Conservation (phyloP, 92 coral and sea anemone genomes). For the Isaurus tuberculatus region DNA sequence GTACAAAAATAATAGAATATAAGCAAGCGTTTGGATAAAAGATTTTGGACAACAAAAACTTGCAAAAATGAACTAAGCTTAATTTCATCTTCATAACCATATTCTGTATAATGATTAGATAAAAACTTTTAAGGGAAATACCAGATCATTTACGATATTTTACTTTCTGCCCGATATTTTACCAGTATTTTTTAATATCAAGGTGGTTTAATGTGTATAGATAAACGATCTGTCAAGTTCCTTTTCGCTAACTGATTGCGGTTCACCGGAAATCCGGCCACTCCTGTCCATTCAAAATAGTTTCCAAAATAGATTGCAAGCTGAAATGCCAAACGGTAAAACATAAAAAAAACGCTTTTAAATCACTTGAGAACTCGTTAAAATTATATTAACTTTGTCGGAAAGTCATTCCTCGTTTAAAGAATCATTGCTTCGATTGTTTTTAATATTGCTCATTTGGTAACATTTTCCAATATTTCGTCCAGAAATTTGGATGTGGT, state of each 20-base stretch:
- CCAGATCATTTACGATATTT: background rate
- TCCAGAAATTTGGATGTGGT: background rate
- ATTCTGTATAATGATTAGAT: background rate
- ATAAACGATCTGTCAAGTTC: slow-evolving; percentile 29
- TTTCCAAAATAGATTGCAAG: slow-evolving; percentile 19
- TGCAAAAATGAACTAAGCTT: background rate
- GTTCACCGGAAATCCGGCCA: slow-evolving; percentile 44
- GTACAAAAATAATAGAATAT: too few species aligned
- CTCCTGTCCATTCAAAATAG: background rate
- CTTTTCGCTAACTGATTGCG: slow-evolving; percentile 32
- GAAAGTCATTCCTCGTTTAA: background rate
- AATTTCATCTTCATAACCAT: background rate
- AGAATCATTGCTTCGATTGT: background rate
- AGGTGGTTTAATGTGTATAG: background rate
- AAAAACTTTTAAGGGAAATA: background rate
- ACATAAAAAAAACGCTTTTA: background rate
- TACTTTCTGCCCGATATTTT: background rate
- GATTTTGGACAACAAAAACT: background rate
- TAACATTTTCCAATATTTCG: background rate
- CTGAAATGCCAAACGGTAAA: slow-evolving; percentile 5
- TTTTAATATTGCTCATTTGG: too few species aligned
- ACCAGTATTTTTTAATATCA: background rate
- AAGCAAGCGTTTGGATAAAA: too few species aligned
- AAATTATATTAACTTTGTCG: slow-evolving; percentile 13
- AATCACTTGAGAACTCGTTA: slow-evolving; percentile 6